phyloP scores from a whole-genome alignment of 2,888 invertebrate genomes.

The Orchesellides sinensis region DNA sequence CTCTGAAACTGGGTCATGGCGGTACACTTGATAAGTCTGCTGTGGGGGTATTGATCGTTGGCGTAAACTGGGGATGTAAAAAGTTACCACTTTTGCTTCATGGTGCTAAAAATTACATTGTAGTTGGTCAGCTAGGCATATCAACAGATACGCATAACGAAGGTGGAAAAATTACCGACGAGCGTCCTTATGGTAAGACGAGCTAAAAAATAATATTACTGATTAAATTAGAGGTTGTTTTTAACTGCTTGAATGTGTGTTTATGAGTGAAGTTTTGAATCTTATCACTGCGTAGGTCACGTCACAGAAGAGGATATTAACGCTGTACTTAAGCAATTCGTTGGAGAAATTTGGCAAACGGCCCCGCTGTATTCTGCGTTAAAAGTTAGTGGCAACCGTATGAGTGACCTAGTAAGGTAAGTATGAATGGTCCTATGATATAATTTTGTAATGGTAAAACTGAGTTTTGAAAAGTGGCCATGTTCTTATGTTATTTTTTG shows the following conservation, averaged over 20 bases:
- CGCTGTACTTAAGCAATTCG: constrained; percentile 68
- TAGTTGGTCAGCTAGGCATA: constrained; percentile 74
- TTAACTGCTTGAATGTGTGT: not conserved
- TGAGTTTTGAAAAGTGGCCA: not conserved
- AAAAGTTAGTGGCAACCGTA: constrained; percentile 71
- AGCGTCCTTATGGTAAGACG: constrained; percentile 74
- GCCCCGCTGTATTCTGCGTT: constrained; percentile 75
- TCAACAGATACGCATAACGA: constrained; percentile 75
- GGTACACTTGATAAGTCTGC: constrained; percentile 75
- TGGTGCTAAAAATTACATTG: constrained; percentile 75
- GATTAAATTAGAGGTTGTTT: not conserved
- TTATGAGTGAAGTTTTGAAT: not conserved
- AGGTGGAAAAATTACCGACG: constrained; percentile 72
- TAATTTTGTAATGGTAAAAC: constrained; percentile 7
- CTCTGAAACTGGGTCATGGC: constrained; percentile 75
- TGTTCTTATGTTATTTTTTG: constrained; percentile 11
- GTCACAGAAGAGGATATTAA: constrained; percentile 70
- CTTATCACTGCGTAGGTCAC: constrained; percentile 71
- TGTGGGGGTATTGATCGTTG: constrained; percentile 75
- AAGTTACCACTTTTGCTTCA: constrained; percentile 73
- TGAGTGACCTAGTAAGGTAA: constrained; percentile 74
- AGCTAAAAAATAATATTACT: not conserved
- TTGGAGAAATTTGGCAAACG: constrained; percentile 74
- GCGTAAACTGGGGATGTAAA: constrained; percentile 75
- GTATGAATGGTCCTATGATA: not conserved